These are phyloP conservation scores for Sander lucioperca DNA, from an alignment of 2,113 vertebrate genomes.

Conservation along the genomic window DNA sequence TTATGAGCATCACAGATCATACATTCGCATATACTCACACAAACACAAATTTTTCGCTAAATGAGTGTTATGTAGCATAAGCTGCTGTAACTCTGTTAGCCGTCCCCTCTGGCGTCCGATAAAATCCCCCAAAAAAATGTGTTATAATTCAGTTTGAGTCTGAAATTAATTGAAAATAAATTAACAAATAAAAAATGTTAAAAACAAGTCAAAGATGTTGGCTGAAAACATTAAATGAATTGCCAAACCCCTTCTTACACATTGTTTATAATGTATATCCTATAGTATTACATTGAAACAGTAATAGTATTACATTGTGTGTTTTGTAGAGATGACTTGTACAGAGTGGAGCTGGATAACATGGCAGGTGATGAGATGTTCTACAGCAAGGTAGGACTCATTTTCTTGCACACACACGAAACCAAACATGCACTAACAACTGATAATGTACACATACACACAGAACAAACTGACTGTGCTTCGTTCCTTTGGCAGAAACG, in stretches of 20 bases:
- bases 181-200: not conserved
- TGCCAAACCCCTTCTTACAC: not conserved
- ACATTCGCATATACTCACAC: not conserved
- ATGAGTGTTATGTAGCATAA: slow-evolving; percentile 6
- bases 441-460: not conserved
- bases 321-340: slow-evolving; percentile 89
- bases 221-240: too few relatives aligned
- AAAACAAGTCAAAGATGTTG: not conserved
- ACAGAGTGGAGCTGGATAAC: slow-evolving; percentile 91
- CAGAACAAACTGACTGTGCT: not conserved
- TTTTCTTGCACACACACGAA: not conserved
- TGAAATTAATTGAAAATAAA: not conserved
- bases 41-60: not conserved
- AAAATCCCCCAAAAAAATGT: not conserved
- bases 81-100: slow-evolving; percentile 1
- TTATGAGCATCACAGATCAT: slow-evolving; percentile 7
- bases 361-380: slow-evolving; percentile 86
- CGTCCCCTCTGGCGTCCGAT: not conserved
- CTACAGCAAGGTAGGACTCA: slow-evolving; percentile 88
- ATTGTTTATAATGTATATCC: not conserved
- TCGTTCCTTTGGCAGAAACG: slow-evolving; percentile 86
- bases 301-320: slow-evolving; percentile 2
- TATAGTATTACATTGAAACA: not conserved
- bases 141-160: not conserved
- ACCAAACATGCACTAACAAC: not conserved